A percentile compares a stretch with the other conserved stretches of the same genome.
Evolutionary conservation across 2,113 vertebrate genomes (phyloP).

Genomic region (human): DNA sequence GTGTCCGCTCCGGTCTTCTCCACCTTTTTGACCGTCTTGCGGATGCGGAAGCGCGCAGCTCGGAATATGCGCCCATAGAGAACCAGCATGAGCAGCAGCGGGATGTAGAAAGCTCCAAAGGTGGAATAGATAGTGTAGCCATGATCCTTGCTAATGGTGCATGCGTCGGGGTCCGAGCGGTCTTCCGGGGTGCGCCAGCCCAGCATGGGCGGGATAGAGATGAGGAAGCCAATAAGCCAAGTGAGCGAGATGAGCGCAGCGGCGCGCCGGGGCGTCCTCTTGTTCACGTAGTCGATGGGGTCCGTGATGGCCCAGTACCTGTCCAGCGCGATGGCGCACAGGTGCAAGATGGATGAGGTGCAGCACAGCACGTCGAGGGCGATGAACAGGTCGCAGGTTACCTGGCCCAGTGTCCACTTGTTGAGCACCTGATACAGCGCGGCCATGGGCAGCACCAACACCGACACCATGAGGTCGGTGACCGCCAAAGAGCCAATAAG

Average conservation of each 20-base stretch:
- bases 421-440: slow-evolving; percentile 97
- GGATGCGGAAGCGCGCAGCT: slow-evolving; percentile 96
- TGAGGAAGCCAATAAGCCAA: slow-evolving; percentile 97
- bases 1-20: slow-evolving; percentile 86
- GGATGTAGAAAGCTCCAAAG: slow-evolving; percentile 98
- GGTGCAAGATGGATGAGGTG: slow-evolving; percentile 98
- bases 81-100: slow-evolving; percentile 96
- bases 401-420: slow-evolving; percentile 98
- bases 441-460: slow-evolving; percentile 98
- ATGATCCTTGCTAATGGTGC: slow-evolving; percentile 97
- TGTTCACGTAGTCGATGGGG: slow-evolving; percentile 98
- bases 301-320: slow-evolving; percentile 99
- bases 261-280: slow-evolving; percentile 95
- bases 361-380: slow-evolving; percentile 98
- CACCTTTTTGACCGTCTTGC: slow-evolving; percentile 93
- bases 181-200: slow-evolving; percentile 97
- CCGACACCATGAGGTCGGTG: slow-evolving; percentile 98
- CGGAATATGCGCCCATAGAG: slow-evolving; percentile 96
- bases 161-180: slow-evolving; percentile 94
- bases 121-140: slow-evolving; percentile 99
- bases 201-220: slow-evolving; percentile 98
- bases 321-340: slow-evolving; percentile 98
- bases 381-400: slow-evolving; percentile 96
- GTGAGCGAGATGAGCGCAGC: slow-evolving; percentile 95
- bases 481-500: slow-evolving; percentile 98